phyloP scores from a whole-genome alignment of 2,113 vertebrate genomes.

The Hippocampus abdominalis region DNA sequence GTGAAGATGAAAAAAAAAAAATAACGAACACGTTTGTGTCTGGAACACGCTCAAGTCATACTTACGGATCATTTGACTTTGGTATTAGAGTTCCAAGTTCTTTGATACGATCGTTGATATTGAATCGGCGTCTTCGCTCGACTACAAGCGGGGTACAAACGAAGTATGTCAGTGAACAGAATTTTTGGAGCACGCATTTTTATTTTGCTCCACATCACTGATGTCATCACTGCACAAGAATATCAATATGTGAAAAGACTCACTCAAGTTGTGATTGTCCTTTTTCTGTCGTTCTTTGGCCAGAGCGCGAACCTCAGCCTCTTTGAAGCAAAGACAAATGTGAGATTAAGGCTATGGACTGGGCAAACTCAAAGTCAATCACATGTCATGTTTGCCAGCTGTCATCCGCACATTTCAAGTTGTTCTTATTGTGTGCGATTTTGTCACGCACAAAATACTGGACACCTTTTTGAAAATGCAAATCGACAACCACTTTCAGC shows the following conservation, averaged over 20 bases:
- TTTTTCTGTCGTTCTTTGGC: constrained; percentile 93
- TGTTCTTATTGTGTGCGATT: constrained; percentile 68
- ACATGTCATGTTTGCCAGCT: not conserved
- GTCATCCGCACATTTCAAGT: not conserved
- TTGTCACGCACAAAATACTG: constrained; percentile 43
- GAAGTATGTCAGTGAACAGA: not conserved
- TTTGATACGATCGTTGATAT: constrained; percentile 93
- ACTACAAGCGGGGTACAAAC: constrained; percentile 63
- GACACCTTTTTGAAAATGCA: constrained; percentile 7
- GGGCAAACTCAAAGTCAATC: not conserved
- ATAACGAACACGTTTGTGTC: not conserved
- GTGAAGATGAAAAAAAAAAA: not conserved
- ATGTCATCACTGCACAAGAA: no score
- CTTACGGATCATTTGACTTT: constrained; percentile 89
- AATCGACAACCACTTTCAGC: constrained; percentile 8
- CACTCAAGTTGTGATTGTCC: constrained; percentile 92
- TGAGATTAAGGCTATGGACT: not conserved
- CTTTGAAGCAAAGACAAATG: constrained; percentile 36
- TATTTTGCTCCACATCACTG: not conserved
- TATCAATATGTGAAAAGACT: constrained; percentile 46
- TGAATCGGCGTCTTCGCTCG: constrained; percentile 86
- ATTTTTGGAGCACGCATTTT: not conserved
- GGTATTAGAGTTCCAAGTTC: constrained; percentile 87
- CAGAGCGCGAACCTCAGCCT: constrained; percentile 64
- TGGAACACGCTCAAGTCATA: constrained; percentile 30